phyloP scores from a whole-genome alignment of 2,888 invertebrate species.

The Trypoxylon attenuatum region DNA sequence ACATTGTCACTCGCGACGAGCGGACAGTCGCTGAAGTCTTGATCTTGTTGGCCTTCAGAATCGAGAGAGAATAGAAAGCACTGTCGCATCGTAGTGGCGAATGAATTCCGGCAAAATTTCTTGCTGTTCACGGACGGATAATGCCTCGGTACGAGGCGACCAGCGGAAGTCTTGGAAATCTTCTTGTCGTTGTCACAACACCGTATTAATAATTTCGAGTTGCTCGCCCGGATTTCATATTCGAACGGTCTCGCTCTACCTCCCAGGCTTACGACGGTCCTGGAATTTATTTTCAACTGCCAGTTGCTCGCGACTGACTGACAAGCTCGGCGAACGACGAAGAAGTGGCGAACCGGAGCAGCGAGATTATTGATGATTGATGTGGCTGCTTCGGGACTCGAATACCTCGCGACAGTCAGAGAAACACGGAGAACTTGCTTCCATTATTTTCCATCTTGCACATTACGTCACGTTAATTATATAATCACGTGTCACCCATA shows the following conservation, averaged over 20 bases:
- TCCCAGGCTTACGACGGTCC: neutral
- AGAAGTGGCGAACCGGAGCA: neutral
- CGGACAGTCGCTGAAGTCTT: neutral
- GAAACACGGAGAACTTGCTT: neutral
- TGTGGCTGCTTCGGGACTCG: neutral
- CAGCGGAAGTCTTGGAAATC: neutral
- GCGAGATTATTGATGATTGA: slow-evolving; percentile 1
- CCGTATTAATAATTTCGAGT: neutral
- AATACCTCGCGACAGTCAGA: neutral
- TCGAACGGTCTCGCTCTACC: neutral
- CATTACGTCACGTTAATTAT: neutral
- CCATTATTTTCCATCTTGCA: neutral
- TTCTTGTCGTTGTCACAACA: neutral
- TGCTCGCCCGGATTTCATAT: neutral
- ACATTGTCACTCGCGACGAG: neutral
- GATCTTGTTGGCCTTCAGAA: neutral
- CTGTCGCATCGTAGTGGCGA: no score
- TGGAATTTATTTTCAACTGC: neutral
- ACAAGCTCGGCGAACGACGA: neutral
- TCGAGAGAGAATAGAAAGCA: no score
- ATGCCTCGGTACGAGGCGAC: neutral
- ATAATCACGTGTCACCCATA: neutral
- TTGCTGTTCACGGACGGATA: slow-evolving; percentile 40
- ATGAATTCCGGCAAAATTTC: neutral
- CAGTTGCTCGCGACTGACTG: slow-evolving; percentile 1